phyloP scores from a whole-genome alignment of 2,113 vertebrate genomes.

The Scytalopus superciliaris region DNA sequence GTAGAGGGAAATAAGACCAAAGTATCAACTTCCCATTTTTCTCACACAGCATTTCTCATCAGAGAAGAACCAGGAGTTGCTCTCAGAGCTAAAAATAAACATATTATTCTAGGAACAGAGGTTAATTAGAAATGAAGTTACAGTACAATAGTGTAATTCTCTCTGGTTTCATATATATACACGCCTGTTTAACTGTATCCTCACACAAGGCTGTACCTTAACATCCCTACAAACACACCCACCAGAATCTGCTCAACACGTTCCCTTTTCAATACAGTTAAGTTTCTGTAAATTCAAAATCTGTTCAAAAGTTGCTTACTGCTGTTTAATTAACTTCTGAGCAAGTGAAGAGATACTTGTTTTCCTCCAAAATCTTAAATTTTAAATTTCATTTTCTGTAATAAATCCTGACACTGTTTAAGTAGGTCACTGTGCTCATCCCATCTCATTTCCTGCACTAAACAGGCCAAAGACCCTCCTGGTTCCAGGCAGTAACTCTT shows the following conservation, averaged over 20 bases:
- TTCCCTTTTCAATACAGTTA: background rate
- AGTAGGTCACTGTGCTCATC: background rate
- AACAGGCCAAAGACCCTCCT: background rate
- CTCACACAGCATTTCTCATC: background rate
- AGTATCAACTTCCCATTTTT: background rate
- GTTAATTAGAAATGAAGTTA: background rate
- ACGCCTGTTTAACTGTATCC: background rate
- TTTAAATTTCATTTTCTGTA: background rate
- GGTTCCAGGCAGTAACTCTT: background rate
- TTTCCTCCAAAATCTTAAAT: background rate
- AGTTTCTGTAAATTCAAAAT: background rate
- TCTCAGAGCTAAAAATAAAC: slow-evolving; percentile 2
- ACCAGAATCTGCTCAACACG: background rate
- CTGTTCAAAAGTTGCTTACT: background rate
- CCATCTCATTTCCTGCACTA: background rate
- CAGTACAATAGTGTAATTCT: background rate
- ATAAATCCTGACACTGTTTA: background rate
- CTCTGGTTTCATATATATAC: background rate
- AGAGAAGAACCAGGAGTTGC: background rate
- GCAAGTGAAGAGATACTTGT: background rate
- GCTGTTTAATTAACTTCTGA: background rate
- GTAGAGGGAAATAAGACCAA: background rate
- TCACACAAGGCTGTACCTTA: background rate
- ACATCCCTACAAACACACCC: background rate
- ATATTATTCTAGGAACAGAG: background rate